Conservation (phyloP, 2,888 invertebrate genomes). For the Nesidiocoris tenuis region DNA sequence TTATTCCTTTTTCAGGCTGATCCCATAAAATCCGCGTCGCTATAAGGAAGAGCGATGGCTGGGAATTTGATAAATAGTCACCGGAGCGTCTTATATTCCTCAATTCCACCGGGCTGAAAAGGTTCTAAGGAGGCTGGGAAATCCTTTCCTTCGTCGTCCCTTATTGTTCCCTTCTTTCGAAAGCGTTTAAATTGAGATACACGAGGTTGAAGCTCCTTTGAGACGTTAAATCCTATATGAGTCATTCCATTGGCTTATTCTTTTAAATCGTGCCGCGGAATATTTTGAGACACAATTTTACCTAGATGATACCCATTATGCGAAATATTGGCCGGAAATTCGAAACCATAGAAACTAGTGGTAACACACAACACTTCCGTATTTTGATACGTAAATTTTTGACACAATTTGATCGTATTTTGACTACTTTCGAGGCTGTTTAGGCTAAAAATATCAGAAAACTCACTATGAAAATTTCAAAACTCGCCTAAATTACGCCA, state of each 20-base stretch:
- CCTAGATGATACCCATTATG: too few species aligned
- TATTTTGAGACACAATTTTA: too few species aligned
- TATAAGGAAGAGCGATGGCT: conserved; percentile 18
- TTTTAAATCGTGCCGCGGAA: too few species aligned
- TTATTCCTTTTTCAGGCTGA: not conserved
- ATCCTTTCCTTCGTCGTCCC: not conserved
- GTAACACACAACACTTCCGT: too few species aligned
- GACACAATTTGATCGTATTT: too few species aligned
- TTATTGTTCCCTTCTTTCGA: not conserved
- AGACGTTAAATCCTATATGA: not conserved
- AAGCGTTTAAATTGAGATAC: not conserved
- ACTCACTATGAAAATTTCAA: too few species aligned
- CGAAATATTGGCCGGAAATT: too few species aligned
- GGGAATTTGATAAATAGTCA: conserved; percentile 15
- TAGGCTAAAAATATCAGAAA: too few species aligned
- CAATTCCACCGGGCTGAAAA: not conserved
- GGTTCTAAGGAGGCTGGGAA: not conserved
- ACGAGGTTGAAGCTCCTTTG: not conserved
- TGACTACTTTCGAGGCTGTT: too few species aligned
- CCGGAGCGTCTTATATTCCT: conserved; percentile 20
- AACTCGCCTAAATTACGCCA: too few species aligned
- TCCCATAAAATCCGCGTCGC: not conserved
- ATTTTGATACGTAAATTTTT: too few species aligned
- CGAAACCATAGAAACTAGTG: too few species aligned
- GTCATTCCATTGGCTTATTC: not conserved